Evolutionary conservation across 2,888 invertebrate species (phyloP).

Genomic region (Aspidapion aeneum): DNA sequence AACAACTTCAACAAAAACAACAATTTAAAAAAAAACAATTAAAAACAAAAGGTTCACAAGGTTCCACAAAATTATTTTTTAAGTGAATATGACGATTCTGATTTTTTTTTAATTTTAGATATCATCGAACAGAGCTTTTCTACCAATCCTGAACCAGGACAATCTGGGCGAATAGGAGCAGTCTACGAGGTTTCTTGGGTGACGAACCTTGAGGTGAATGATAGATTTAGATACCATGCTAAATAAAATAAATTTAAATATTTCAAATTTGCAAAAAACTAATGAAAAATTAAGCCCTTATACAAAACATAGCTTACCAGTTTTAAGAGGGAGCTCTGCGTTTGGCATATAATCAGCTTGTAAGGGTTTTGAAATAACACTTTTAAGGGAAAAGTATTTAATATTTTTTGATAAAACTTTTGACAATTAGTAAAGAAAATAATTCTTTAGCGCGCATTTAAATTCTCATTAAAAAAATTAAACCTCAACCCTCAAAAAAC

Average conservation of each 20-base stretch:
- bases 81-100: not conserved
- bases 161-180: not conserved
- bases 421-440: no score
- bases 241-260: slow-evolving; percentile 8
- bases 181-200: slow-evolving; percentile 8
- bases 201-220: not conserved
- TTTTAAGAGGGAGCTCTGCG: no score
- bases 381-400: no score
- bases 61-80: not conserved
- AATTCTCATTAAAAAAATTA: no score
- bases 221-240: slow-evolving; percentile 4
- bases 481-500: no score
- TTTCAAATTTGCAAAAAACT: slow-evolving; percentile 8
- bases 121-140: not conserved
- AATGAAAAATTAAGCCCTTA: slow-evolving; percentile 5
- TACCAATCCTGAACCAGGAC: not conserved
- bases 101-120: slow-evolving; percentile 1
- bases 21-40: not conserved
- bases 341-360: no score
- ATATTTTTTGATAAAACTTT: no score
- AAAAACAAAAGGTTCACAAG: not conserved
- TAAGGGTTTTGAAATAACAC: no score
- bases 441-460: no score
- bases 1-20: not conserved
- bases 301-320: not conserved